Conservation (phyloP, 1,140 invertebrate species). For the Periplaneta americana region DNA sequence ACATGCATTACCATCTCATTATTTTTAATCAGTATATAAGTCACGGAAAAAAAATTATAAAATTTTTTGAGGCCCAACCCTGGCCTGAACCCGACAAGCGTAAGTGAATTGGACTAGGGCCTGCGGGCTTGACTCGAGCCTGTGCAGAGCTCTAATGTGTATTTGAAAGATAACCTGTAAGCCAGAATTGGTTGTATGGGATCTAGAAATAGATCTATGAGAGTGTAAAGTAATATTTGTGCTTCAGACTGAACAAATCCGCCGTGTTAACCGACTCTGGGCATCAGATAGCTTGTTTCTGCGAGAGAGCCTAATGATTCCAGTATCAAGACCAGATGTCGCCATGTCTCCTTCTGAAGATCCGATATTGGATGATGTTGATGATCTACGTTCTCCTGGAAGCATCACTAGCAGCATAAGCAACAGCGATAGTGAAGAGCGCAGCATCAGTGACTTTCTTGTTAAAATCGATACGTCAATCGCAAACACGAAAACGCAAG, state of each 20-base stretch:
- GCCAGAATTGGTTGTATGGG: too few species aligned
- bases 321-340: conserved; percentile 55
- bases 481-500: conserved; percentile 75
- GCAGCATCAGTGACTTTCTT: conserved; percentile 73
- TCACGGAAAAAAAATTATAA: too few species aligned
- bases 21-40: too few species aligned
- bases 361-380: neutral
- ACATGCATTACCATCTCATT: too few species aligned
- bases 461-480: conserved; percentile 82
- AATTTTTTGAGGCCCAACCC: too few species aligned
- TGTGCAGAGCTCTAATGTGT: too few species aligned
- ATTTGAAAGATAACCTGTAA: too few species aligned
- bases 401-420: conserved; percentile 11
- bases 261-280: conserved; percentile 80
- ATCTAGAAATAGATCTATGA: too few species aligned
- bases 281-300: conserved; percentile 85
- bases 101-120: too few species aligned
- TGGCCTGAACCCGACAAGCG: too few species aligned
- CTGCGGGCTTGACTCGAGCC: too few species aligned
- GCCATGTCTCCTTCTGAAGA: conserved; percentile 24
- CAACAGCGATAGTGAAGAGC: conserved; percentile 47
- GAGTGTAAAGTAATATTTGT: too few species aligned
- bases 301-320: conserved; percentile 73
- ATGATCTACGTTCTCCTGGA: neutral
- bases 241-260: conserved; percentile 83